These are phyloP conservation scores for Zenarchopterus dispar DNA, from an alignment of 2,797 vertebrate species.

Conservation along the genomic window DNA sequence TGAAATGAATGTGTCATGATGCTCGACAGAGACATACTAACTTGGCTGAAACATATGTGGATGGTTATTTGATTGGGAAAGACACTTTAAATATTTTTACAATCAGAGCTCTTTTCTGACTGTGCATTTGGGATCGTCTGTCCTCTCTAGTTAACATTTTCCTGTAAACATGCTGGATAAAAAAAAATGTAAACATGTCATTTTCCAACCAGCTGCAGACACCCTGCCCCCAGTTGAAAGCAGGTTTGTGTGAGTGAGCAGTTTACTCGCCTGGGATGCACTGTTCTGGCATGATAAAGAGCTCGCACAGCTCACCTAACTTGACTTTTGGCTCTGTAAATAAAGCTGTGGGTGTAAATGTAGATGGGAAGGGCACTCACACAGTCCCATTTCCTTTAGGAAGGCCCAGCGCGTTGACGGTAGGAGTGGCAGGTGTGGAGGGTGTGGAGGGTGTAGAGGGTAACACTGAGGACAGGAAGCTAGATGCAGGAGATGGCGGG, in stretches of 20 bases:
- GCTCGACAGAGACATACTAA: background rate
- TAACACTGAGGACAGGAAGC: conserved; percentile 93
- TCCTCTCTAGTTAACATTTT: conserved; percentile 28
- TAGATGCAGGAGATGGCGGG: conserved; percentile 88
- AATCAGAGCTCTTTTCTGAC: conserved; percentile 18
- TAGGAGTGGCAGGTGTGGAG: conserved; percentile 77
- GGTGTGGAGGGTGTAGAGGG: conserved; percentile 88
- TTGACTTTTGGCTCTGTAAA: background rate
- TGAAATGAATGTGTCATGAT: background rate
- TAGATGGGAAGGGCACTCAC: conserved; percentile 82
- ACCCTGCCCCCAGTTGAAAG: conserved; percentile 17
- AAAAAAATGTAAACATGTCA: conserved; percentile 70
- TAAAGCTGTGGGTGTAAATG: background rate
- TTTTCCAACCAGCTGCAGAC: conserved; percentile 36
- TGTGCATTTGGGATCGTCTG: conserved; percentile 10
- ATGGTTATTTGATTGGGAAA: conserved; percentile 39
- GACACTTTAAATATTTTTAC: conserved; percentile 37
- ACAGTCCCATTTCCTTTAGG: conserved; percentile 92
- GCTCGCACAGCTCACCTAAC: conserved; percentile 1
- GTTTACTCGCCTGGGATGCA: conserved; percentile 2
- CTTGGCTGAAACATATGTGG: background rate
- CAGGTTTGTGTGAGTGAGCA: conserved; percentile 7
- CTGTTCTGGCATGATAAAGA: background rate
- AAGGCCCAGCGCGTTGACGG: conserved; percentile 92
- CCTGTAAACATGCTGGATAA: conserved; percentile 66